Base-by-base conservation (phyloP, 2,797 vertebrate genomes). In the Chaunax sp. region DNA sequence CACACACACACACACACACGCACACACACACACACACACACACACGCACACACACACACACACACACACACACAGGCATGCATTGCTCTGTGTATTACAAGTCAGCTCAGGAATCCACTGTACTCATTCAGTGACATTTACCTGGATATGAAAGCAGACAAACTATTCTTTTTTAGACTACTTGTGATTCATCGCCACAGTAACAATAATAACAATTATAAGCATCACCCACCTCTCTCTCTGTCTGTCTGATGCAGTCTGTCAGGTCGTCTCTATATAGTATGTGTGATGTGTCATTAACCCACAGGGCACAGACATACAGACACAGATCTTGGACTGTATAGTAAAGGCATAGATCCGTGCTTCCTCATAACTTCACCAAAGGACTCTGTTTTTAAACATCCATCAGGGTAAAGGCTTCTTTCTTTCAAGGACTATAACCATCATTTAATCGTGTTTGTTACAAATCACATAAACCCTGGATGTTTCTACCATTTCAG, bases 61-160 rank as follows among this genome's bases (percentile, higher is more conserved):
- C 35, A 46, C 41, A 41, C 51, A 54, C 49, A 64, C 51, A 51
- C 63, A 79, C 51, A 75, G 43, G 54, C 61, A 61, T 13, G 26
- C 51, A 61, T 69, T 81, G 66, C 69, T 81, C 60, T 1, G 26
- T 15, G 52, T 43, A 45, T 61, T 66, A 66, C 51, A 58, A 67
- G 78, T 81, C 58, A 58, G 60, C 62, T 78, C 77, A 81, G 78
- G 81, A 89, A 89, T 81, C 64, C 38, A 55, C 60, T 65, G 55
- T 64, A 47, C 43, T 67, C 63, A 73, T 75, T 74, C 84, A 51
- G 18, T 8, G 30, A 35, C 10, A 11, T 67, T 53, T 33, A 56
- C 64, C 40, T 33, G 37, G 77, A 83, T 66, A 56, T 72, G 56
- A 55, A 63, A 60, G 69, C 61, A 72, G 83, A 83, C 78, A 84